Percentiles rank a stretch among this genome's conserved stretches.
phyloP scores from a whole-genome alignment of 2,888 invertebrate species.

The Drosophila formosana region DNA sequence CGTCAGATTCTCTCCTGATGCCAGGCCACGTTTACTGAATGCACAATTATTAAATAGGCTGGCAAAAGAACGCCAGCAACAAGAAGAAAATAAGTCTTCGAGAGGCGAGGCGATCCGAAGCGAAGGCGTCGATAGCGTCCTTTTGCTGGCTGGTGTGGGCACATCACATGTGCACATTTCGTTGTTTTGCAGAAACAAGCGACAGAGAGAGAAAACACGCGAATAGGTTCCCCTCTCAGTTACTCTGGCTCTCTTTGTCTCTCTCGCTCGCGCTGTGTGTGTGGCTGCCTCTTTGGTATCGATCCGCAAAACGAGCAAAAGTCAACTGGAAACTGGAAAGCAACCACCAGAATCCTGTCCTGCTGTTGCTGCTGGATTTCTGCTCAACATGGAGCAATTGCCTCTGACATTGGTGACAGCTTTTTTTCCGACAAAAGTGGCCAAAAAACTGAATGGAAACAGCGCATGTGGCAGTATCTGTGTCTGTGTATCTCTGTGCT shows the following conservation, averaged over 20 bases:
- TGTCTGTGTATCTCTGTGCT: not conserved
- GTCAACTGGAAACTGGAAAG: conserved; percentile 78
- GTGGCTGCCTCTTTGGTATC: conserved; percentile 51
- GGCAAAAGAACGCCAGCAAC: conserved; percentile 49
- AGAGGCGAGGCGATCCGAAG: not conserved
- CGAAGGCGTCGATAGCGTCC: conserved; percentile 51
- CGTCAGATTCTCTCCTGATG: conserved; percentile 37
- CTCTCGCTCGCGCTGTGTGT: conserved; percentile 11
- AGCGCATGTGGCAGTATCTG: conserved; percentile 13
- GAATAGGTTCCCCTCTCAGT: not conserved
- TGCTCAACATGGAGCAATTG: conserved; percentile 40
- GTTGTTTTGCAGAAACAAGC: conserved; percentile 59
- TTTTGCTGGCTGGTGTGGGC: conserved; percentile 31
- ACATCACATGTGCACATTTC: conserved; percentile 79
- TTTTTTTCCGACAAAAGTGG: conserved; percentile 26
- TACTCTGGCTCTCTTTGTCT: not conserved
- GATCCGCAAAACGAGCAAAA: conserved; percentile 70
- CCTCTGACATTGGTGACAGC: conserved; percentile 61
- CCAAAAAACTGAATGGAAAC: conserved; percentile 54
- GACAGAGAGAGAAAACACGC: conserved; percentile 23
- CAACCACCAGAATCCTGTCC: conserved; percentile 67
- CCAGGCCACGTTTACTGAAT: conserved; percentile 69
- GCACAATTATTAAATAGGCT: conserved; percentile 77
- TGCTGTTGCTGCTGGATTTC: conserved; percentile 21
- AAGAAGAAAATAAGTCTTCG: conserved; percentile 6